Base-by-base conservation (phyloP, 2,888 invertebrate genomes). In the Parnassius orleans region DNA sequence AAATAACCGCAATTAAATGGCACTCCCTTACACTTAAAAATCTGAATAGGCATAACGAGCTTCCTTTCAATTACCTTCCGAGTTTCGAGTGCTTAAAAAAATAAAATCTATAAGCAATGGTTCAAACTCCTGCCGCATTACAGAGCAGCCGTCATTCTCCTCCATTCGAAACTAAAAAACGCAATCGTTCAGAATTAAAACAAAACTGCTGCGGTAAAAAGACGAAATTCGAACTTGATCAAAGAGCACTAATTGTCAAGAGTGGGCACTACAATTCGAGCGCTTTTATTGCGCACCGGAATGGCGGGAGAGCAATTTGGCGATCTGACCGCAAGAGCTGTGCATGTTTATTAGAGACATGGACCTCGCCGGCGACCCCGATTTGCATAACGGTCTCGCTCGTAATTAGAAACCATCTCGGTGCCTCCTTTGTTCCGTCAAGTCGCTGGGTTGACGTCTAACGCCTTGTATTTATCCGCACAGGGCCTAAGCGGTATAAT, bases 331-430 rank as follows among this genome's bases (percentile, higher is more conserved):
- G 83, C 88, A 87, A 85, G 87, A 81, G 84, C 83, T 81, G 83
- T 79, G 87, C 86, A 83, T 90, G 90, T 90, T 88, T 90, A 90
- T 90, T 90, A 90, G 83, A 90, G 88, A 87, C 87, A 85, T 79
- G 83, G 84, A 81, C 80, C 83, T 77, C 75, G 78, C 80, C 80
- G 80, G 83, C 78, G 76, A 73, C 77, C 81, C 76, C 86, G 85
- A 90, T 91, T 90, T 90, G 90, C 90, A 91, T 90, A 91, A 89
- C 90, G 88, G 80, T 82, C 87, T 81, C 86, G 80, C 84, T 84
- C 86, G 90, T 91, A 91, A 91, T 91, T 91, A 90, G 90, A 90
- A 89, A 88, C 88, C 90, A 86, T 90, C 90, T 90, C 87, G 83
- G 83, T 79, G 80, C 81, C 80, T 82, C 87, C 90, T 88, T 89